Conservation (phyloP, 2,888 invertebrate species). For the Coenonympha glycerion region DNA sequence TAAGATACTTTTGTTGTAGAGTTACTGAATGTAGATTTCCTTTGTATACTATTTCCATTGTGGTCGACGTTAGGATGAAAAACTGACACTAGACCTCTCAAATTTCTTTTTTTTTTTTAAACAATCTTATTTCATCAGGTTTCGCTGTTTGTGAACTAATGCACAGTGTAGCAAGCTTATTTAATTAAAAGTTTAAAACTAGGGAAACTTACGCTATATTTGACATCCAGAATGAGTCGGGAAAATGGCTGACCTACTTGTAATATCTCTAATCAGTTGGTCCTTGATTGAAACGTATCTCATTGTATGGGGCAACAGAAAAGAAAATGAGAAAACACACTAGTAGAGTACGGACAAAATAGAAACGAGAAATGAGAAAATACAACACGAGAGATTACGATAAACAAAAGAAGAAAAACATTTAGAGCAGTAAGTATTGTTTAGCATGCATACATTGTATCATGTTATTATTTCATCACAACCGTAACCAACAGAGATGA, state of each 20-base stretch:
- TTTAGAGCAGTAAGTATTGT: neutral
- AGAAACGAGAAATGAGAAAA: conserved; percentile 4
- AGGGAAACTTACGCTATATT: neutral
- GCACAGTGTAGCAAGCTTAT: too few species aligned
- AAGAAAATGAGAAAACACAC: conserved; percentile 3
- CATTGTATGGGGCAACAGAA: neutral
- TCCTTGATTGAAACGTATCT: conserved; percentile 3
- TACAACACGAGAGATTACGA: conserved; percentile 13
- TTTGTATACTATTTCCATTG: conserved; percentile 28
- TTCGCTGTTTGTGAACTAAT: too few species aligned
- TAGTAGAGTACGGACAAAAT: neutral
- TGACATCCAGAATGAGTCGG: neutral
- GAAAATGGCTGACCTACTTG: conserved; percentile 5
- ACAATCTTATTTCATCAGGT: neutral
- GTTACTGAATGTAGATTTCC: conserved; percentile 29
- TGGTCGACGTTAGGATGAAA: conserved; percentile 23
- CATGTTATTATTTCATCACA: neutral
- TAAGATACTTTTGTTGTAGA: conserved; percentile 38
- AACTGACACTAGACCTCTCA: conserved; percentile 1
- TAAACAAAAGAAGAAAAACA: conserved; percentile 8
- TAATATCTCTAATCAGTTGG: conserved; percentile 2
- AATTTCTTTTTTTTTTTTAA: neutral
- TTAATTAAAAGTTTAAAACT: too few species aligned
- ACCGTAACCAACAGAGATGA: conserved; percentile 5
- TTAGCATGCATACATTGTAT: neutral